phyloP scores from a whole-genome alignment of 2,797 vertebrate species.

The Glyptemys insculpta region DNA sequence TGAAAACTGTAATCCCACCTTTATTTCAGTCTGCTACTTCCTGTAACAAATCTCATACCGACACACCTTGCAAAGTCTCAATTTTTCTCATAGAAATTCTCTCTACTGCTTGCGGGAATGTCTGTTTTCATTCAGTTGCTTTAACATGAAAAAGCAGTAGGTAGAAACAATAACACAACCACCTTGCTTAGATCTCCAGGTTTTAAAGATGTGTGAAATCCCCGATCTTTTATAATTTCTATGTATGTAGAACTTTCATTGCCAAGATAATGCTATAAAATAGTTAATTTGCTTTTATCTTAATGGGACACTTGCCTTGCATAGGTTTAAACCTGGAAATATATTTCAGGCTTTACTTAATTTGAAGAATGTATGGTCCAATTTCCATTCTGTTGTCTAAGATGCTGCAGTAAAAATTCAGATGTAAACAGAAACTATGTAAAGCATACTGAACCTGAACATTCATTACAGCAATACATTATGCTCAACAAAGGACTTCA shows the following conservation, averaged over 20 bases:
- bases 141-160: constrained; percentile 23
- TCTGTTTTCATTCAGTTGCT: constrained; percentile 42
- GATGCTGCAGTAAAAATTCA: constrained; percentile 47
- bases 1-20: constrained; percentile 29
- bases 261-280: constrained; percentile 8
- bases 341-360: constrained; percentile 44
- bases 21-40: constrained; percentile 21
- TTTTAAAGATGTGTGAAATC: constrained; percentile 4
- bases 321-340: constrained; percentile 33
- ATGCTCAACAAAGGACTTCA: constrained; percentile 39
- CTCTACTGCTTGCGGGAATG: neutral
- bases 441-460: neutral
- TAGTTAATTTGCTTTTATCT: constrained; percentile 47
- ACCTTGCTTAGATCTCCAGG: neutral
- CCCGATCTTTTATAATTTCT: constrained; percentile 36
- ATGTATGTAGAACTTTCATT: constrained; percentile 48
- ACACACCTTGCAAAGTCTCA: constrained; percentile 2
- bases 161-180: constrained; percentile 35
- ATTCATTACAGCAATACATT: constrained; percentile 32
- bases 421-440: neutral
- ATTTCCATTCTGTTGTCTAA: constrained; percentile 38
- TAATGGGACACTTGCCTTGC: neutral
- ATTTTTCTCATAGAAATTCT: neutral
- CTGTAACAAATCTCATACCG: neutral
- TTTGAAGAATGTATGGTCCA: constrained; percentile 36